Evolutionary conservation across 1,140 invertebrate species (phyloP), one percentile per base, ranked within the genome.

Genomic region (Doryteuthis pealeii): DNA sequence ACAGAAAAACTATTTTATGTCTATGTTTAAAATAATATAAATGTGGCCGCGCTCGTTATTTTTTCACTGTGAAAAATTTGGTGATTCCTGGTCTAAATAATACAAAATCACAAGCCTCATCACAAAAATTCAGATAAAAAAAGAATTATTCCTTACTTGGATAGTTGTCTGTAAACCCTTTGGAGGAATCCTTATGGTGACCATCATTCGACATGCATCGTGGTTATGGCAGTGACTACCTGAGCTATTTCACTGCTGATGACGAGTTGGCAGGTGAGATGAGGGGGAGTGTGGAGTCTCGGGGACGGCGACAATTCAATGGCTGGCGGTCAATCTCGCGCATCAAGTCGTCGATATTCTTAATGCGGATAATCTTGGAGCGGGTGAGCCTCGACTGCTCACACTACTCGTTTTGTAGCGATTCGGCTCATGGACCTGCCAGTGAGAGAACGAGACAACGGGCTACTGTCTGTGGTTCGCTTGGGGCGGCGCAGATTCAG

Each of bases 301-400:
- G 10, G 84, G 6, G 83, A 84, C 0, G 84, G 84, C 22, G 84
- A 86, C 49, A 86, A 70, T 43, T 86, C 84, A 31, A 86, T 83
- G n/a, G 81, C 40, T 82, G 80, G 30, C 80, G 73, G 62, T 84
- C 82, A 33, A 83, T 80, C 49, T 81, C 74, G 26, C 80, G 77
- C 54, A 84, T 80, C 28, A 82, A 65, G 40, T 86, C 83, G 72
- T 81, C 79, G 31, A 84, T 76, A 72, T 84, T 84, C 70, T 79
- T 78, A 74, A 86, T 80, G 28, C 82, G 71, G 12, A 86, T 76
- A 28, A 84, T 79, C 40, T 80, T 78, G 18, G 83, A 84, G 72
- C 82, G 82, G 84, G 83, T 2, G 84, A 68, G 30, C 66, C 66
- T 8, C 32, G 66, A 10, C 30, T 68, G 22, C 30, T 68, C 18